Evolutionary conservation across 2,888 invertebrate genomes (phyloP).

Genomic region (Macrophya alboannulata): DNA sequence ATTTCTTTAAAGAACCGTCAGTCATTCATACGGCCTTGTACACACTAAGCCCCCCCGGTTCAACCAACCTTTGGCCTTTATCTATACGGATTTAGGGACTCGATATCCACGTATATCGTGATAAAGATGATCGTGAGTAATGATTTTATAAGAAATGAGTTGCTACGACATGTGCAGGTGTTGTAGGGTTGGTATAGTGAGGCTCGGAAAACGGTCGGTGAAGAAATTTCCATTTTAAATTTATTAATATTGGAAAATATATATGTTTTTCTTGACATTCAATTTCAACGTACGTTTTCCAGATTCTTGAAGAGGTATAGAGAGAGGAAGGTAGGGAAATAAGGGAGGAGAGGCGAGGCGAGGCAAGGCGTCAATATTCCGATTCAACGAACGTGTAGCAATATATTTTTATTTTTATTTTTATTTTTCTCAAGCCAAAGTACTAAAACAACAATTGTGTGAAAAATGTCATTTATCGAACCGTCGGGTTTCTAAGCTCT

Average conservation of each 20-base stretch:
- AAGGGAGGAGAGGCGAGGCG: neutral
- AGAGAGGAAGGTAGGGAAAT: neutral
- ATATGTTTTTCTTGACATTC: slow-evolving; percentile 29
- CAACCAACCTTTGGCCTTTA: slow-evolving; percentile 55
- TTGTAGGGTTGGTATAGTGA: no score
- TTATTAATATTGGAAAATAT: slow-evolving; percentile 16
- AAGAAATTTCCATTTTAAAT: neutral
- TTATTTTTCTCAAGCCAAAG: neutral
- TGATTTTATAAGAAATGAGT: neutral
- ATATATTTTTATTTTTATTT: neutral
- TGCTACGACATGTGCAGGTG: neutral
- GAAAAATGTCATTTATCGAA: slow-evolving; percentile 6
- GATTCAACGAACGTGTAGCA: slow-evolving; percentile 8
- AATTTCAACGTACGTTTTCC: slow-evolving; percentile 19
- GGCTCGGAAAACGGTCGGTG: no score
- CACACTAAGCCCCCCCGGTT: neutral
- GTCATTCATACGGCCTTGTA: neutral
- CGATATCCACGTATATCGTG: neutral
- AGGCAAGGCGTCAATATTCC: neutral
- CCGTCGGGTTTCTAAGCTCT: neutral
- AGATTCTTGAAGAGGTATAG: neutral
- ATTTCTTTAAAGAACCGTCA: neutral
- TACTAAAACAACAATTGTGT: slow-evolving; percentile 31
- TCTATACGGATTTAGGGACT: neutral
- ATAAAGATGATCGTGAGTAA: neutral